These are phyloP conservation scores for Nomada flava DNA, from an alignment of 2,888 invertebrate genomes.

Conservation along the genomic window DNA sequence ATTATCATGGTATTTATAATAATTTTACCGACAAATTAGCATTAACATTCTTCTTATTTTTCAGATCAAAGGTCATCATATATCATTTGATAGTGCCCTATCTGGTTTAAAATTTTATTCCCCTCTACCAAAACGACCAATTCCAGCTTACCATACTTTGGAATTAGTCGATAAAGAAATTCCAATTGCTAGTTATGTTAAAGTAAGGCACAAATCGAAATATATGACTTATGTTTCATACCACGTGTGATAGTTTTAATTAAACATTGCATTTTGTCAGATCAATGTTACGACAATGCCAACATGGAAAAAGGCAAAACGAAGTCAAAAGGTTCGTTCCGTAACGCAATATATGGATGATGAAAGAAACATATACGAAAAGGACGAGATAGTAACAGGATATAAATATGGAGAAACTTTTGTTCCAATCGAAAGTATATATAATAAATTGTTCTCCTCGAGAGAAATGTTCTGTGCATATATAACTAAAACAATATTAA, in stretches of 20 bases:
- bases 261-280: constrained; percentile 32
- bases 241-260: constrained; percentile 1
- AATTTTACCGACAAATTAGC: neutral
- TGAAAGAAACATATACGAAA: constrained; percentile 23
- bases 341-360: constrained; percentile 27
- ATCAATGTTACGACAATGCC: constrained; percentile 37
- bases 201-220: constrained; percentile 57
- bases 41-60: constrained; percentile 25
- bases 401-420: constrained; percentile 69
- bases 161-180: constrained; percentile 65
- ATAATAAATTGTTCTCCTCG: neutral
- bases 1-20: neutral
- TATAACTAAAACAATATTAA: constrained; percentile 1
- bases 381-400: constrained; percentile 61
- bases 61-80: constrained; percentile 61
- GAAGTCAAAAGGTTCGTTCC: neutral
- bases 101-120: constrained; percentile 61
- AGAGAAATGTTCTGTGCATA: neutral
- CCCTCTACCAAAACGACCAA: constrained; percentile 25
- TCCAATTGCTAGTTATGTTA: constrained; percentile 63
- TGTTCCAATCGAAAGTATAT: constrained; percentile 65
- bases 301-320: constrained; percentile 32
- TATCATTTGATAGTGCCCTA: constrained; percentile 62
- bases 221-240: neutral
- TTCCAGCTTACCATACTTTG: constrained; percentile 57